Percentiles rank a stretch among this genome's conserved stretches.
These are phyloP conservation scores for Microctonus aethiopoides DNA, from an alignment of 2,888 invertebrate species.

Conservation along the genomic window DNA sequence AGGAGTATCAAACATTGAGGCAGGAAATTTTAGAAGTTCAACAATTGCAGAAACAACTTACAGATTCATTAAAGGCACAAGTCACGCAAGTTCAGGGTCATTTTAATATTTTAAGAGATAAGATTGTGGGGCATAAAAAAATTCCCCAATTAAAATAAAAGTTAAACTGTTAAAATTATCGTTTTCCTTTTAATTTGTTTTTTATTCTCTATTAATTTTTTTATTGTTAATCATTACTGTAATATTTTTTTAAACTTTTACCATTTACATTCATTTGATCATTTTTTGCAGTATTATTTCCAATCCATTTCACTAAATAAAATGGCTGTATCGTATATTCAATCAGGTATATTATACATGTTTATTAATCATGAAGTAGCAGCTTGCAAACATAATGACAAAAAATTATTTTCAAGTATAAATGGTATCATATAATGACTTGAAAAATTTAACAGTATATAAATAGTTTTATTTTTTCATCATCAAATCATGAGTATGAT, in stretches of 20 bases:
- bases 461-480: not conserved
- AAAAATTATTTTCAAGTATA: not conserved
- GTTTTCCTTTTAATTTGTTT: not conserved
- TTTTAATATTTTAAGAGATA: constrained; percentile 78
- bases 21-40: constrained; percentile 84
- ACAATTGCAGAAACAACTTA: constrained; percentile 82
- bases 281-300: not conserved
- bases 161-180: constrained; percentile 2
- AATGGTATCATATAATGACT: not conserved
- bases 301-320: too few relatives aligned
- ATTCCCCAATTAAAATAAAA: constrained; percentile 57
- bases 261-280: not conserved
- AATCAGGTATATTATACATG: too few relatives aligned
- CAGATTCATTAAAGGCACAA: constrained; percentile 79
- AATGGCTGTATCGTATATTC: too few relatives aligned
- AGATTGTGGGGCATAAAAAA: constrained; percentile 70
- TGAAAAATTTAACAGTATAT: not conserved
- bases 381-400: not conserved
- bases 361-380: not conserved
- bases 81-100: constrained; percentile 79
- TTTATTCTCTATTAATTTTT: not conserved
- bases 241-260: not conserved
- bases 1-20: constrained; percentile 82
- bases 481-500: not conserved
- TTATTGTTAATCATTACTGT: not conserved